Conservation (phyloP, 23 tunicate species). For the Styela clava region DNA sequence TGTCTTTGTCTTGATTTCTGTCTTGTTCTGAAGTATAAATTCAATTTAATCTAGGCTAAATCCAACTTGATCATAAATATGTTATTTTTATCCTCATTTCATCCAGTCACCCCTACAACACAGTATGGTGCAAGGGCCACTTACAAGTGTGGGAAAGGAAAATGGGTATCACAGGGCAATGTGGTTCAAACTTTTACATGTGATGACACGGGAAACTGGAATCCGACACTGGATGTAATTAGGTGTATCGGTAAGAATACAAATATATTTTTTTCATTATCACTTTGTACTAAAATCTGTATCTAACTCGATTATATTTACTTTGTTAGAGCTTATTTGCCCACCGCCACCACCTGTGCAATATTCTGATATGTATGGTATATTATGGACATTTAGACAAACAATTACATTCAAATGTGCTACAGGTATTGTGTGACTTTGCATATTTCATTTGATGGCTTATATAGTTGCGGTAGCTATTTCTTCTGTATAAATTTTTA, state of each 20-base stretch:
- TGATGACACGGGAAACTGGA: constrained; percentile 64
- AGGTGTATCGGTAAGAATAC: constrained; percentile 26
- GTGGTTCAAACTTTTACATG: constrained; percentile 31
- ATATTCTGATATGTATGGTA: constrained; percentile 27
- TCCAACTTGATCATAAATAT: neutral
- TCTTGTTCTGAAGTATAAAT: neutral
- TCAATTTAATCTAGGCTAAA: neutral
- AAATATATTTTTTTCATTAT: too few relatives aligned
- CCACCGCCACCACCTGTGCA: constrained; percentile 41
- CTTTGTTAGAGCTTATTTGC: constrained; percentile 47
- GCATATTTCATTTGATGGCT: too few relatives aligned
- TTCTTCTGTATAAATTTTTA: too few relatives aligned
- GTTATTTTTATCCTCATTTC: neutral
- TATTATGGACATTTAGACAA: constrained; percentile 37
- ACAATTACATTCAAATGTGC: constrained; percentile 43
- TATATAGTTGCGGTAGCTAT: too few relatives aligned
- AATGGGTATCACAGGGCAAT: constrained; percentile 37
- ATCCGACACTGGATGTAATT: constrained; percentile 37
- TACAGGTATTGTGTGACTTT: too few relatives aligned
- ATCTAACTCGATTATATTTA: too few relatives aligned
- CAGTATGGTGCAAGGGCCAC: constrained; percentile 16
- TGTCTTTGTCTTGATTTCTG: too few relatives aligned
- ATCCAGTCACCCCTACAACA: neutral
- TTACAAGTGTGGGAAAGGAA: constrained; percentile 50
- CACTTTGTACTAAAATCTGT: too few relatives aligned